Evolutionary conservation across 2,113 vertebrate species (phyloP).

Genomic region (Taurulus bubalis): DNA sequence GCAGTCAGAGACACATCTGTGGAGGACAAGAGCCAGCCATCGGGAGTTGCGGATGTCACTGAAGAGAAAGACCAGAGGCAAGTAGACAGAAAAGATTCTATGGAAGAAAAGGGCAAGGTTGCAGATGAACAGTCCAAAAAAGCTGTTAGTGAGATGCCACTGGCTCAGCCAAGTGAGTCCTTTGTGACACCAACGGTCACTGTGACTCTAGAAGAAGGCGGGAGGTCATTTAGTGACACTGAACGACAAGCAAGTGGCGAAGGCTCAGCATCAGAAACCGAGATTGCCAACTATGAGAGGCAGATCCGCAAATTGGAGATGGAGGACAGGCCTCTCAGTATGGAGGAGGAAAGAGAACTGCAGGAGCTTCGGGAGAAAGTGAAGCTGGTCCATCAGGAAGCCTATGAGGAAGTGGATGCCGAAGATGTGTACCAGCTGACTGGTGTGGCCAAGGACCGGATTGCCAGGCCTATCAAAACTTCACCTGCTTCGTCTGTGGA

Average conservation of each 20-base stretch:
- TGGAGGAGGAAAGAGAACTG: slow-evolving; percentile 85
- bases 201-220: slow-evolving; percentile 82
- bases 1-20: slow-evolving; percentile 72
- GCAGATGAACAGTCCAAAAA: slow-evolving; percentile 36
- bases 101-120: slow-evolving; percentile 54
- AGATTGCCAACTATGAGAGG: slow-evolving; percentile 84
- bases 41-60: slow-evolving; percentile 19
- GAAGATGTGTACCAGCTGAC: slow-evolving; percentile 95
- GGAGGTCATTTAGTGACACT: slow-evolving; percentile 63
- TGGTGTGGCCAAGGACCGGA: slow-evolving; percentile 83
- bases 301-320: slow-evolving; percentile 86
- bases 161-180: slow-evolving; percentile 57
- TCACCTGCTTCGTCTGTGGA: slow-evolving; percentile 84
- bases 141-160: slow-evolving; percentile 39
- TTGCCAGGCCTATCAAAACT: slow-evolving; percentile 81
- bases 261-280: slow-evolving; percentile 72
- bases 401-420: slow-evolving; percentile 92
- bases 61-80: slow-evolving; percentile 60
- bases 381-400: slow-evolving; percentile 95
- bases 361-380: slow-evolving; percentile 95
- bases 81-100: slow-evolving; percentile 38
- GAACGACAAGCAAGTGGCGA: slow-evolving; percentile 73
- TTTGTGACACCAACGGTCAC: slow-evolving; percentile 83
- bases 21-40: slow-evolving; percentile 62
- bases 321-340: slow-evolving; percentile 85